These are phyloP conservation scores for Leucopternis melanops DNA, from an alignment of 2,113 vertebrate genomes.

Conservation along the genomic window DNA sequence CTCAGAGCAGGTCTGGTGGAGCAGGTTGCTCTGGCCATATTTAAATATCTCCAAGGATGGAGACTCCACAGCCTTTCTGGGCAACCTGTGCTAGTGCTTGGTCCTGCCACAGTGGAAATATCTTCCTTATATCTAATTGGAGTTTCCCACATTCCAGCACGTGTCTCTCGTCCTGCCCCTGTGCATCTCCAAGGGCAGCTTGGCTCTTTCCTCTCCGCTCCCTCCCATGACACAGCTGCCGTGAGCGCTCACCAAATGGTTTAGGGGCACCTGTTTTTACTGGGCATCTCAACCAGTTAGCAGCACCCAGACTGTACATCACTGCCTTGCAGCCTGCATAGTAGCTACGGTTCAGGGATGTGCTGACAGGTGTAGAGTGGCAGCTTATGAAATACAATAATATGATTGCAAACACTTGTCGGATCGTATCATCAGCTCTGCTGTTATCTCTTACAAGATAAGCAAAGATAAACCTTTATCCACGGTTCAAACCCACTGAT, in stretches of 20 bases:
- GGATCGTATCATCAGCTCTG: not conserved
- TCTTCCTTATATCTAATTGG: not conserved
- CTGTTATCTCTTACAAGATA: not conserved
- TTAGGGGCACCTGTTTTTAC: not conserved
- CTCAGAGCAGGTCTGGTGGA: not conserved
- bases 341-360: not conserved
- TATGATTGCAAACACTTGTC: not conserved
- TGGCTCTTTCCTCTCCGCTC: not conserved
- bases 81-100: not conserved
- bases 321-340: not conserved
- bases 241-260: not conserved
- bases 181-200: not conserved
- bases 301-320: not conserved
- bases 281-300: not conserved
- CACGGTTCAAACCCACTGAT: not conserved
- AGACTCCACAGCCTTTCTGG: not conserved
- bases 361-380: not conserved
- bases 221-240: not conserved
- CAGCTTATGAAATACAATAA: not conserved
- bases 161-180: not conserved
- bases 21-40: not conserved
- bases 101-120: not conserved
- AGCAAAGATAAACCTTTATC: not conserved
- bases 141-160: not conserved
- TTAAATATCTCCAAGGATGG: not conserved